Conservation (phyloP, 2,113 vertebrate genomes). For the Potamarius usumacintae region DNA sequence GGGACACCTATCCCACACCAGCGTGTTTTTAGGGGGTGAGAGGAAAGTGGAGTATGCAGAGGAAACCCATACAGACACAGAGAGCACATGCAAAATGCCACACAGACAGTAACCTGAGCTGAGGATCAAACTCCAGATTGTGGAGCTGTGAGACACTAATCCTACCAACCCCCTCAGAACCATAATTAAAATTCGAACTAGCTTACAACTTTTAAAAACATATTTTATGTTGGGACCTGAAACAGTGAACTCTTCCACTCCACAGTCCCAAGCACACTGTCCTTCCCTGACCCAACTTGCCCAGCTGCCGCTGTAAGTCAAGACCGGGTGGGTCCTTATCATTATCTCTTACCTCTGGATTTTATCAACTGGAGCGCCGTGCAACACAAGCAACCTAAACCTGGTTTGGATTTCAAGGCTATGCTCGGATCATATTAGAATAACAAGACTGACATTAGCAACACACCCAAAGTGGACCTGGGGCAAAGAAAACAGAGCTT, state of each 20-base stretch:
- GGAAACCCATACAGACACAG: neutral
- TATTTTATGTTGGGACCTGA: neutral
- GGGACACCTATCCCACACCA: neutral
- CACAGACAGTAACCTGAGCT: neutral
- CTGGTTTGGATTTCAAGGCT: constrained; percentile 52
- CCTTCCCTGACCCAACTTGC: constrained; percentile 20
- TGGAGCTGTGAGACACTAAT: neutral
- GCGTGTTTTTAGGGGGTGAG: neutral
- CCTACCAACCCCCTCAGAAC: neutral
- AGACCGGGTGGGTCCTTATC: constrained; percentile 46
- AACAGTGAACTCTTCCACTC: constrained; percentile 40
- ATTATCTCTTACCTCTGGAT: constrained; percentile 43
- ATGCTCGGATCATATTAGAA: constrained; percentile 38
- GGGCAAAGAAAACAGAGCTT: constrained; percentile 34
- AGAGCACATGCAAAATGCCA: neutral
- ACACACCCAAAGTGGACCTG: constrained; percentile 39
- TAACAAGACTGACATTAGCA: constrained; percentile 51
- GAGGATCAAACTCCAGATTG: neutral
- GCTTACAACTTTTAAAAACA: neutral
- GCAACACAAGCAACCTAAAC: constrained; percentile 41
- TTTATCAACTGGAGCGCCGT: constrained; percentile 41
- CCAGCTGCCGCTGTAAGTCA: constrained; percentile 48
- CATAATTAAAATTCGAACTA: neutral
- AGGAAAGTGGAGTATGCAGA: neutral
- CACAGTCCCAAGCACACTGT: constrained; percentile 37